phyloP scores from a whole-genome alignment of 37 sponge, comb jelly and placozoan genomes.

The Chondrilla cf. caribensis region DNA sequence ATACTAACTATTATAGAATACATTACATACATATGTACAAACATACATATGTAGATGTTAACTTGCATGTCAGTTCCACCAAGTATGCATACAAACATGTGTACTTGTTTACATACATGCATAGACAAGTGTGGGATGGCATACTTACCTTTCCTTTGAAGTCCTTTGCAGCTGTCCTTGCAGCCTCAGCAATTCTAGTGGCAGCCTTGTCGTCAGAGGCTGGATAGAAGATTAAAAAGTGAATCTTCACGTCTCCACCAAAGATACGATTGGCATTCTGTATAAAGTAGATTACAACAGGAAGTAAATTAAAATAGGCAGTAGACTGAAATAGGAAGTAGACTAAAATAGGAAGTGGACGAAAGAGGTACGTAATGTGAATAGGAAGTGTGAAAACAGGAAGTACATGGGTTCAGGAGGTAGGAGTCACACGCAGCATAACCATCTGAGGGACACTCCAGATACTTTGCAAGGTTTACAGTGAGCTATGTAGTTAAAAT shows the following conservation, averaged over 20 bases:
- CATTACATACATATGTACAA: no score
- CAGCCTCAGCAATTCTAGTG: slow-evolving; percentile 14
- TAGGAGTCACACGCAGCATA: no score
- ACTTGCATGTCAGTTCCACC: no score
- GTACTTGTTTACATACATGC: no score
- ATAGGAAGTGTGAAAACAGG: not conserved
- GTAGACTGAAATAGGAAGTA: slow-evolving; percentile 59
- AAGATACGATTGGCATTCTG: slow-evolving; percentile 96
- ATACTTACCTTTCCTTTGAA: slow-evolving; percentile 74
- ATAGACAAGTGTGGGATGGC: no score
- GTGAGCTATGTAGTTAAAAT: no score
- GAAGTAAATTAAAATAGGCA: slow-evolving; percentile 40
- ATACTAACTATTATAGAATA: no score
- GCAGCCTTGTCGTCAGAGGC: slow-evolving; percentile 37
- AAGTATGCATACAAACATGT: no score
- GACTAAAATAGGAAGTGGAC: slow-evolving; percentile 31
- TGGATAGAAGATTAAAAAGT: slow-evolving; percentile 77
- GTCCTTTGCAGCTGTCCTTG: slow-evolving; percentile 48
- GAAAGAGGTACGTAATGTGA: slow-evolving; percentile 44
- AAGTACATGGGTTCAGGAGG: no score
- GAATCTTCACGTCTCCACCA: slow-evolving; percentile 77
- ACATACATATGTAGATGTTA: no score
- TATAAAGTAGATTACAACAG: slow-evolving; percentile 55
- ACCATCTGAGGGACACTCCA: no score
- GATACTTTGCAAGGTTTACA: no score